These are phyloP conservation scores for Diorhabda carinulata DNA, from an alignment of 1,140 invertebrate species.

Conservation along the genomic window DNA sequence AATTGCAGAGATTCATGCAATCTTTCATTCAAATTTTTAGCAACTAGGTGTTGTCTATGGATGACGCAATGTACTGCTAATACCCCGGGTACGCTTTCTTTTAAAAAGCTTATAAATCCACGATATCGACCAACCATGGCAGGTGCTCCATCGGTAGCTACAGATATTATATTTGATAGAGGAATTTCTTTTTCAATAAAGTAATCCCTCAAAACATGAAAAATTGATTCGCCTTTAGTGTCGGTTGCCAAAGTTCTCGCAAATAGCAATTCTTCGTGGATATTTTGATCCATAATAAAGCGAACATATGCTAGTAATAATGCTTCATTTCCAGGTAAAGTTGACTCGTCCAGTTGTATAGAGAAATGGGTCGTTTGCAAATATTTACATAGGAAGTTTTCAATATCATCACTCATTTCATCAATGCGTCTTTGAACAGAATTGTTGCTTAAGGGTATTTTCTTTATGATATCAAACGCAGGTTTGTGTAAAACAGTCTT, in stretches of 20 bases:
- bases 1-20: too few relatives aligned
- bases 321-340: conserved; percentile 45
- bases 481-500: too few relatives aligned
- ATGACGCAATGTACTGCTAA: conserved; percentile 9
- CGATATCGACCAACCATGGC: conserved; percentile 36
- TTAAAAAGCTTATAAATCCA: conserved; percentile 27
- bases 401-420: conserved; percentile 25
- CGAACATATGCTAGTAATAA: too few relatives aligned
- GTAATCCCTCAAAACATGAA: too few relatives aligned
- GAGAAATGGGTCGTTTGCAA: conserved; percentile 38
- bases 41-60: conserved; percentile 4
- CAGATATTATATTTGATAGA: too few relatives aligned
- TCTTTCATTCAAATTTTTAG: too few relatives aligned
- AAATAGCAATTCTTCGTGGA: too few relatives aligned
- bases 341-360: conserved; percentile 45
- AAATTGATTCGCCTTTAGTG: too few relatives aligned
- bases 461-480: too few relatives aligned
- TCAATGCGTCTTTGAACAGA: conserved; percentile 40
- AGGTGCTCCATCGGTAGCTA: conserved; percentile 34
- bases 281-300: too few relatives aligned
- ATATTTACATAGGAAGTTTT: conserved; percentile 40
- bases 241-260: too few relatives aligned
- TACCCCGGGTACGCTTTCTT: conserved; percentile 18
- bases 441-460: conserved; percentile 45
- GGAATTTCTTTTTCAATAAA: too few relatives aligned